A percentile compares a stretch with the other conserved stretches of the same genome.
Evolutionary conservation across 2,888 invertebrate species (phyloP).

Genomic region (Reticulitermes lucifugus): DNA sequence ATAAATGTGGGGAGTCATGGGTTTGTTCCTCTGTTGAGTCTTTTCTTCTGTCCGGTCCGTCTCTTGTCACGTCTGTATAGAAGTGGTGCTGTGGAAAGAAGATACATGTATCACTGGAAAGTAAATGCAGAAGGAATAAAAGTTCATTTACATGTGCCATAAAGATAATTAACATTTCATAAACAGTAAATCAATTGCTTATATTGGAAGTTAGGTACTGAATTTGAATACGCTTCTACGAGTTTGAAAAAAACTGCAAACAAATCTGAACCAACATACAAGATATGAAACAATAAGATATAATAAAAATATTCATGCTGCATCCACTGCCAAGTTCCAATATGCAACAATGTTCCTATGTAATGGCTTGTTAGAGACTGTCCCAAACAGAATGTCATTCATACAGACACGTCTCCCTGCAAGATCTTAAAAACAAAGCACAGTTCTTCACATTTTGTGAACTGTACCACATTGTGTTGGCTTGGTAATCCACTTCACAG

Average conservation of each 20-base stretch:
- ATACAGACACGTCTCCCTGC: too few relatives aligned
- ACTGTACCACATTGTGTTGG: too few relatives aligned
- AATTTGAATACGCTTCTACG: not conserved
- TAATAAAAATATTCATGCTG: not conserved
- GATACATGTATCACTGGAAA: not conserved
- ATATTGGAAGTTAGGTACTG: not conserved
- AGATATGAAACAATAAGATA: not conserved
- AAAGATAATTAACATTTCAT: not conserved
- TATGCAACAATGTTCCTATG: too few relatives aligned
- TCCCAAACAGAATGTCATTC: too few relatives aligned
- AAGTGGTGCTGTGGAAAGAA: conserved; percentile 32
- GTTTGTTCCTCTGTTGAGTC: conserved; percentile 11
- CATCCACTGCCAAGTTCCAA: too few relatives aligned
- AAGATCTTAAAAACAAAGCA: too few relatives aligned
- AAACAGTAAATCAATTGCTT: not conserved
- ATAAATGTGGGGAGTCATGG: conserved; percentile 26
- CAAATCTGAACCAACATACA: not conserved
- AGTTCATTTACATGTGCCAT: not conserved
- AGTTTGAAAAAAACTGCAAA: not conserved
- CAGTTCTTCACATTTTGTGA: too few relatives aligned
- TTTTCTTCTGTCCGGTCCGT: conserved; percentile 19
- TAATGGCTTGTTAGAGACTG: too few relatives aligned
- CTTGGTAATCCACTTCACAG: too few relatives aligned
- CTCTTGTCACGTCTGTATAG: conserved; percentile 32
- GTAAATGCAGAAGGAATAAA: not conserved